A percentile compares a stretch with the other conserved stretches of the same genome.
Conservation (phyloP, 2,888 invertebrate genomes). For the Omphaloscelis lunosa region DNA sequence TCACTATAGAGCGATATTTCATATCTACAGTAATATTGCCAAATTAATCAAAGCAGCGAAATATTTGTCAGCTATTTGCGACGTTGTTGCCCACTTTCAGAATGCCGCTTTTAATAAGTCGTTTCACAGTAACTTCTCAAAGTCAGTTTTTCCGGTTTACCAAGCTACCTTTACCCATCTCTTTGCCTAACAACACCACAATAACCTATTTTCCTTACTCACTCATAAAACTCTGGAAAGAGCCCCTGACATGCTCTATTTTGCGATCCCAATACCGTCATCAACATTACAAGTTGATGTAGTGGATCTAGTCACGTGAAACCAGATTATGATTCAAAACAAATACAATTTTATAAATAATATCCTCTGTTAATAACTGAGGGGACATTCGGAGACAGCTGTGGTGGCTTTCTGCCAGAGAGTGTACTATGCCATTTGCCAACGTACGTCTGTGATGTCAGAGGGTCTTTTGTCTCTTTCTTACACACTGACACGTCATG, state of each 20-base stretch:
- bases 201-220: constrained; percentile 38
- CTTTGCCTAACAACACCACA: constrained; percentile 2
- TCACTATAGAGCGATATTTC: too few relatives aligned
- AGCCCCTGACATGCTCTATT: constrained; percentile 54
- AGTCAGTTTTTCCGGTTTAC: too few relatives aligned
- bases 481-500: constrained; percentile 52
- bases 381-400: constrained; percentile 81
- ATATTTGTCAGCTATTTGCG: too few relatives aligned
- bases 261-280: constrained; percentile 44
- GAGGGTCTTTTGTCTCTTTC: constrained; percentile 49
- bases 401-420: constrained; percentile 84
- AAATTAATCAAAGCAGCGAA: too few relatives aligned
- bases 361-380: constrained; percentile 78
- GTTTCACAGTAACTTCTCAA: not conserved
- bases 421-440: constrained; percentile 76
- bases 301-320: constrained; percentile 76
- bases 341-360: constrained; percentile 88
- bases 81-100: too few relatives aligned
- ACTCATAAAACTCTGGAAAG: constrained; percentile 28
- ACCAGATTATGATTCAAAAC: constrained; percentile 84
- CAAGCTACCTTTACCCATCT: not conserved
- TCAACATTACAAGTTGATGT: constrained; percentile 57
- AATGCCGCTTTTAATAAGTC: not conserved
- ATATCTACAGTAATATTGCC: too few relatives aligned
- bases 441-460: constrained; percentile 75